Conservation (phyloP, 2,888 invertebrate genomes). For the Chrysolina oricalcia region DNA sequence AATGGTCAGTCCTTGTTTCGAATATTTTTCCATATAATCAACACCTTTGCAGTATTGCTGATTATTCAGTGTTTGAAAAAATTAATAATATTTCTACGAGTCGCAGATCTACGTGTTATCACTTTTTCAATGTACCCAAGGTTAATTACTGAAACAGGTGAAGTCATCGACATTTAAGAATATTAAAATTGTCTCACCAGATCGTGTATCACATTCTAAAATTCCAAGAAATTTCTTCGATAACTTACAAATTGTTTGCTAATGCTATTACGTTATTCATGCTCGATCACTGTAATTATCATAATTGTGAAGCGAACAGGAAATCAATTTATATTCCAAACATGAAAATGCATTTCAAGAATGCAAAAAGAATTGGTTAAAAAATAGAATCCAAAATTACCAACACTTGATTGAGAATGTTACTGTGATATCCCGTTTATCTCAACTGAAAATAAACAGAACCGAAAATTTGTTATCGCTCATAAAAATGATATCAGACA, state of each 20-base stretch:
- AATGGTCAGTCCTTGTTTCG: too few species aligned
- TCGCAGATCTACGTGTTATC: neutral
- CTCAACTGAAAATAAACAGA: too few species aligned
- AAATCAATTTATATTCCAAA: slow-evolving; percentile 4
- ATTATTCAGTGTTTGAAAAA: too few species aligned
- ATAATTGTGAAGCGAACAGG: neutral
- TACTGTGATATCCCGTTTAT: neutral
- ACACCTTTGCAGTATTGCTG: too few species aligned
- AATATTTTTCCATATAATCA: too few species aligned
- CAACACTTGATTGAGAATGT: neutral
- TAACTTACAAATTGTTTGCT: slow-evolving; percentile 7
- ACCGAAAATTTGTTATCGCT: too few species aligned
- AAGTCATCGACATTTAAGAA: slow-evolving; percentile 6
- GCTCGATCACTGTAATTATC: slow-evolving; percentile 9
- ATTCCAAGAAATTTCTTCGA: slow-evolving; percentile 16
- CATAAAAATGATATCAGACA: too few species aligned
- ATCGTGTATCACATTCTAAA: slow-evolving; percentile 19
- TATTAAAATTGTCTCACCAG: neutral
- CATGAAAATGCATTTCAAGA: slow-evolving; percentile 3
- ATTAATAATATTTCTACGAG: too few species aligned
- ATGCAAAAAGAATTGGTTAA: neutral
- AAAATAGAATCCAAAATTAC: neutral
- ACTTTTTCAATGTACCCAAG: neutral
- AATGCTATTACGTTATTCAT: slow-evolving; percentile 7
- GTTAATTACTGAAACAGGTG: slow-evolving; percentile 2